Percentiles rank a stretch among this genome's conserved stretches.
These are phyloP conservation scores for Lampropteryx suffumata DNA, from an alignment of 2,888 invertebrate species.

Conservation along the genomic window DNA sequence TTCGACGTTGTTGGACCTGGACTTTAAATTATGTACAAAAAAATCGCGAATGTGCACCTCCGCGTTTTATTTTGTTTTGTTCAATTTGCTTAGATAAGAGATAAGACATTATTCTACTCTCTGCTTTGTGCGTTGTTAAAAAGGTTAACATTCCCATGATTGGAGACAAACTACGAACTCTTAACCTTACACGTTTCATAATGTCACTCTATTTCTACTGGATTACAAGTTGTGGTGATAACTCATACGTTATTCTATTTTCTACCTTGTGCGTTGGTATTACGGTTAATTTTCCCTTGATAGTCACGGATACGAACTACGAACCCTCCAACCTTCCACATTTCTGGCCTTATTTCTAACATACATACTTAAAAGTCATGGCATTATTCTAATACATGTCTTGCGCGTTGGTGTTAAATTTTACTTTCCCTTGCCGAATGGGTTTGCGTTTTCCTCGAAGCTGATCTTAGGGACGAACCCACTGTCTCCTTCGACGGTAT, in stretches of 20 bases:
- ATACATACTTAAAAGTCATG: slow-evolving; percentile 12
- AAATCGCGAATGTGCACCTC: slow-evolving; percentile 24
- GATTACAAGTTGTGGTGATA: too few species aligned
- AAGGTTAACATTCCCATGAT: too few species aligned
- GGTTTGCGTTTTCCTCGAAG: slow-evolving; percentile 84
- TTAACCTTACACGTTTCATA: too few species aligned
- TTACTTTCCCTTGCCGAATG: slow-evolving; percentile 74
- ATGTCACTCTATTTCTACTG: too few species aligned
- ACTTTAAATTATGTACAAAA: not conserved
- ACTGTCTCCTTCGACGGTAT: slow-evolving; percentile 87
- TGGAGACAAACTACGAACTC: too few species aligned
- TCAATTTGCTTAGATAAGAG: too few species aligned
- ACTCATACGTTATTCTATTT: not conserved
- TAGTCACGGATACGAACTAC: not conserved
- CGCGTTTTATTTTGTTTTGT: slow-evolving; percentile 7
- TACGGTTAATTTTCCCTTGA: not conserved
- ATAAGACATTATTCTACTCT: too few species aligned
- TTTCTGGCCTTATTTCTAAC: too few species aligned
- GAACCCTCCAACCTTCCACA: too few species aligned
- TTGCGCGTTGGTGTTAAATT: slow-evolving; percentile 13
- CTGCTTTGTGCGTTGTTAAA: too few species aligned
- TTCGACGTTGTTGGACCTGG: too few species aligned
- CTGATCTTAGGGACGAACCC: slow-evolving; percentile 88
- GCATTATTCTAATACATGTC: slow-evolving; percentile 13
- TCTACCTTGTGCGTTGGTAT: not conserved